Conservation (phyloP, 1,140 invertebrate genomes). For the Nylanderia fulva region DNA sequence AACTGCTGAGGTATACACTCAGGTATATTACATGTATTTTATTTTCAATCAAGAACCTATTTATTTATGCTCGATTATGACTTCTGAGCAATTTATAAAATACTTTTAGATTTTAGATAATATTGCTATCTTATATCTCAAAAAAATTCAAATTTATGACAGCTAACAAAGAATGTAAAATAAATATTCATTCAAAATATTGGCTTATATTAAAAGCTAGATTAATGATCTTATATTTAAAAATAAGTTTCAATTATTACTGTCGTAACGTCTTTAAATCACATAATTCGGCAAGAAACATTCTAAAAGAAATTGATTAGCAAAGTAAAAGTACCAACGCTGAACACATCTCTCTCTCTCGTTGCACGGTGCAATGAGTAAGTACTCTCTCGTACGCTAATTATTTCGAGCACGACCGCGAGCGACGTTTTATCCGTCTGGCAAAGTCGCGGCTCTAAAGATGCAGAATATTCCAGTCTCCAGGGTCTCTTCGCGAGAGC, state of each 20-base stretch:
- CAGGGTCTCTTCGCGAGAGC: not conserved
- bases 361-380: not conserved
- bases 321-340: slow-evolving; percentile 37
- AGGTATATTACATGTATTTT: not conserved
- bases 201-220: not conserved
- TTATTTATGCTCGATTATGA: too few species aligned
- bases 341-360: too few species aligned
- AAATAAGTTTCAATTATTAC: not conserved
- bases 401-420: slow-evolving; percentile 61
- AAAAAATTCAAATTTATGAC: too few species aligned
- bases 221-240: not conserved
- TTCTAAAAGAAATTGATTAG: slow-evolving; percentile 32
- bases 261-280: not conserved
- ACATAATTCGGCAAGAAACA: slow-evolving; percentile 7
- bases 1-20: not conserved
- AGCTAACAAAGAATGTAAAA: too few species aligned
- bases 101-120: too few species aligned
- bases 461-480: slow-evolving; percentile 43
- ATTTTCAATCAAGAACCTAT: not conserved
- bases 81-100: not conserved
- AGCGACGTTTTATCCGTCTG: slow-evolving; percentile 19
- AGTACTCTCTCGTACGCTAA: slow-evolving; percentile 48
- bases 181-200: too few species aligned
- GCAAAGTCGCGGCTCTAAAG: not conserved
- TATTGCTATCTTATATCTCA: too few species aligned